Conservation (phyloP, 2,888 invertebrate species). For the Rhagonycha fulva region DNA sequence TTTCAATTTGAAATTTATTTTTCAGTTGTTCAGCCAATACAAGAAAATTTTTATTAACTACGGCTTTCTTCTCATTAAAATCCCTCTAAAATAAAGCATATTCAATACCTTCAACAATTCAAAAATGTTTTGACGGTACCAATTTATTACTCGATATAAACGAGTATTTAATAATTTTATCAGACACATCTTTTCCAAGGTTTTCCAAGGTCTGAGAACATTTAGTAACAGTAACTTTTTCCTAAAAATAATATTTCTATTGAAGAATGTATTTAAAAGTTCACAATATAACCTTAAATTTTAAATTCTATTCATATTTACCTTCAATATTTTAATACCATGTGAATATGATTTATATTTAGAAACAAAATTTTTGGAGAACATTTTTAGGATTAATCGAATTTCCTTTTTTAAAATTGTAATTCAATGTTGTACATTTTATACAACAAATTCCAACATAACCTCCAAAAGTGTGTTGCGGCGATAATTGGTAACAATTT, state of each 20-base stretch:
- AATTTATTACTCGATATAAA: not conserved
- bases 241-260: not conserved
- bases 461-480: not conserved
- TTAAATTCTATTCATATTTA: conserved; percentile 7
- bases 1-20: not conserved
- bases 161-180: not conserved
- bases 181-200: not conserved
- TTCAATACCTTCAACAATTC: not conserved
- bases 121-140: not conserved
- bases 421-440: not conserved
- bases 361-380: conserved; percentile 28
- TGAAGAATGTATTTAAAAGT: not conserved
- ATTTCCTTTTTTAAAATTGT: not conserved
- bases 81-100: not conserved
- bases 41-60: not conserved
- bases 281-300: not conserved
- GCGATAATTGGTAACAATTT: not conserved
- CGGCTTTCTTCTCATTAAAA: not conserved
- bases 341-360: conserved; percentile 33
- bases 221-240: not conserved
- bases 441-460: not conserved
- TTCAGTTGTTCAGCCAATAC: not conserved
- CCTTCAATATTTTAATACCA: conserved; percentile 31
- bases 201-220: not conserved
- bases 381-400: conserved; percentile 25